Base-by-base conservation (phyloP, 2,888 invertebrate species). In the Drosophila austrosaltans region DNA sequence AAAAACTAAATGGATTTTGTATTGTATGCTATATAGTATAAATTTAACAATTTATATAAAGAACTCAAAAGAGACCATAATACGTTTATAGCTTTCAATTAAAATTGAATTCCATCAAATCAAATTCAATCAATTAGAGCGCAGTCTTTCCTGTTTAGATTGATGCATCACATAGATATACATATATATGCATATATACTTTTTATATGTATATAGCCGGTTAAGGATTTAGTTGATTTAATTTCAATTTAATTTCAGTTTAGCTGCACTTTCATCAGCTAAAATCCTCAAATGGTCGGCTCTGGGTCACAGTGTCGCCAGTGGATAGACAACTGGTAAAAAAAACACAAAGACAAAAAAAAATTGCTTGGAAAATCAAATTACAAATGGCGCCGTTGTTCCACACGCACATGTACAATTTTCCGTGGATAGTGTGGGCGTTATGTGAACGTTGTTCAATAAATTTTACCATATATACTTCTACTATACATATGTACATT, bases 361-460 rank as follows among this genome's bases (percentile, higher is more conserved):
- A 72, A 69, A 53, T 56, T 56, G 32, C 58, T 59, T 57, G 61
- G 63, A 44, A 72, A 79, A 85, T 85, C 79, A 85, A 85, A 85
- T 85, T 85, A 81, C 85, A 83, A 48, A 79, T 83, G 83, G 83
- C 83, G 83, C 82, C 83, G 78, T 62, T 70, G 76, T 74, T 75
- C 82, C 32, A 77, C 75, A 72, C 42, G 69, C 78, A 68, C 74
- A 56, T 40, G 25, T 59, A 36, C 66, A 53, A 57, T 69, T 61
- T 56, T 60, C 57, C 53, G 54, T 42, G 53, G 53, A 20, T 53
- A 63, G 59, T 57, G 59, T 36, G 54, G 56, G 53, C 66, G 54
- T 59, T 75, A 72, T 74, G 65, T 69, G 71, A 79, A 75, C 71
- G 74, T 69, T 69, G 48, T 67, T 70, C 77, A 70, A 82, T 79